A percentile compares a stretch with the other conserved stretches of the same genome.
phyloP scores from a whole-genome alignment of 2,797 vertebrate species.

The Lemur catta region DNA sequence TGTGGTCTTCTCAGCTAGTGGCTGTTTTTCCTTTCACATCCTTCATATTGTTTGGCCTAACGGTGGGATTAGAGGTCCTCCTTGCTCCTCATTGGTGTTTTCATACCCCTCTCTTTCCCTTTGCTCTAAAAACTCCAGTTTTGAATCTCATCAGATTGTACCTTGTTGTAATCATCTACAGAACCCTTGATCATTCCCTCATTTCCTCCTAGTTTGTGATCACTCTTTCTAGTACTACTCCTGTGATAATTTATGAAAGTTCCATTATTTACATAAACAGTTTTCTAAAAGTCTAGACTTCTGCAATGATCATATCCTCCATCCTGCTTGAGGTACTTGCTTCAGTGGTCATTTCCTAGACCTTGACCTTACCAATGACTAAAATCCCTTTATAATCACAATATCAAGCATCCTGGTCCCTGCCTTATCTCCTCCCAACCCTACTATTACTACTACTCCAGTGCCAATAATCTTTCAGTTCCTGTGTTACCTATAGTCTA shows the following conservation, averaged over 20 bases:
- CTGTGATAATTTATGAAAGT: background rate
- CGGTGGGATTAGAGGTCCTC: background rate
- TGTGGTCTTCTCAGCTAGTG: background rate
- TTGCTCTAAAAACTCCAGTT: background rate
- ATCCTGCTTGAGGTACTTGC: background rate
- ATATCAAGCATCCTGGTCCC: background rate
- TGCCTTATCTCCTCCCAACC: background rate
- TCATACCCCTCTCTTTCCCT: background rate
- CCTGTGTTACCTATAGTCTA: background rate
- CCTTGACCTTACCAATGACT: background rate
- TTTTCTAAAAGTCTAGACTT: background rate
- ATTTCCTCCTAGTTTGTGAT: background rate
- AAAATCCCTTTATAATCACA: background rate
- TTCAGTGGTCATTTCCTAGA: conserved; percentile 4
- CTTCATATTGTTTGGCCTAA: background rate
- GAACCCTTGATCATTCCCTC: background rate
- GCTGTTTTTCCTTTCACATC: background rate
- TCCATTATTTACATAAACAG: background rate
- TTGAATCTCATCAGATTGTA: background rate
- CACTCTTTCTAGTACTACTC: background rate
- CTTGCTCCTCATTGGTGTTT: conserved; percentile 16
- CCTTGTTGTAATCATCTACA: background rate
- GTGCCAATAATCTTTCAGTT: background rate
- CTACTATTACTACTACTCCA: background rate
- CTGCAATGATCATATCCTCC: background rate